Conservation (phyloP, 2,797 vertebrate species). For the Molossus alvarezi region DNA sequence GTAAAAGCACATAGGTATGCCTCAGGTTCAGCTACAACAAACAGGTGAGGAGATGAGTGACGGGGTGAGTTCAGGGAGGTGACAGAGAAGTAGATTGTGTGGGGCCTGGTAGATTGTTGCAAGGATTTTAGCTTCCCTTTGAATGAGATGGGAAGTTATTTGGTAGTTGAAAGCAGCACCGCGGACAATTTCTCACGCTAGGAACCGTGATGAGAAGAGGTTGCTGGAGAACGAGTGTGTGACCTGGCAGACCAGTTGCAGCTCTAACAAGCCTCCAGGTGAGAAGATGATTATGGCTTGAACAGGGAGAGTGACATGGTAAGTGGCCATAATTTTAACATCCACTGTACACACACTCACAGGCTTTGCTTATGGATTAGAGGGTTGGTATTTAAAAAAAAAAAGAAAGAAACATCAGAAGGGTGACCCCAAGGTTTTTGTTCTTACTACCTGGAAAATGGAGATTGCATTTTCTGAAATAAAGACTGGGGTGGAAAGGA, state of each 20-base stretch:
- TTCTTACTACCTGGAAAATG: background rate
- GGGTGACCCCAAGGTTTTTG: background rate
- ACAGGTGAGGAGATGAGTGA: background rate
- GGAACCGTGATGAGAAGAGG: background rate
- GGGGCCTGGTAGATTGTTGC: too few relatives aligned
- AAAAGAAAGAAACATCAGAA: background rate
- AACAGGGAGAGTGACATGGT: background rate
- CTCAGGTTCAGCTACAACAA: background rate
- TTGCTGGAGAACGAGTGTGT: background rate
- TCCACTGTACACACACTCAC: background rate
- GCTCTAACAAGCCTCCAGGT: background rate
- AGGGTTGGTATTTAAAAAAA: background rate
- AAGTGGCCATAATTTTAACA: constrained; percentile 6
- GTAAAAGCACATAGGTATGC: background rate
- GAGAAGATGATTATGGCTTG: background rate
- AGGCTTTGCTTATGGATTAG: background rate
- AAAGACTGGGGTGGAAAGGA: background rate
- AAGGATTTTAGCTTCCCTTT: background rate
- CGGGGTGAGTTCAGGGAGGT: background rate
- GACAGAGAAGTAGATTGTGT: background rate
- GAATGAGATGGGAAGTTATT: background rate
- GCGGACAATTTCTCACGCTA: background rate
- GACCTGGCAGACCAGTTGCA: background rate
- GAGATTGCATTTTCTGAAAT: background rate
- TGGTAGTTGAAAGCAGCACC: background rate